Evolutionary conservation across 2,113 vertebrate genomes (phyloP).

Genomic region (Nanorana parkeri): DNA sequence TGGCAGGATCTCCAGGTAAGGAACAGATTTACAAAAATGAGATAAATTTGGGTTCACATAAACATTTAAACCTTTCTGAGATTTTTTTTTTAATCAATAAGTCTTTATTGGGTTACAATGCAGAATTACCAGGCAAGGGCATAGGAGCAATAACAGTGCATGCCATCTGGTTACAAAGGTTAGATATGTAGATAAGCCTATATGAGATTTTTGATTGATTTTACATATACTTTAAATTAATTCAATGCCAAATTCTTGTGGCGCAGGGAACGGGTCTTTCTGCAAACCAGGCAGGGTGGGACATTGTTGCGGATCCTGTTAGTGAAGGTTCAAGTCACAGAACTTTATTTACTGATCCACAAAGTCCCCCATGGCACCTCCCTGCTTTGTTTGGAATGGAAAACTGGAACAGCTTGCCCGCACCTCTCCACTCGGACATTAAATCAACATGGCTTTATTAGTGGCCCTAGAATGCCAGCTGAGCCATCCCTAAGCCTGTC

Average conservation of each 20-base stretch:
- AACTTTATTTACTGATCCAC: conserved; percentile 79
- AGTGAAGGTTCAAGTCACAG: conserved; percentile 68
- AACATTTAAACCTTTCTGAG: no score
- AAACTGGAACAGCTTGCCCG: conserved; percentile 87
- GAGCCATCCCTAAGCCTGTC: conserved; percentile 97
- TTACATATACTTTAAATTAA: no score
- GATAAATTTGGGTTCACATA: no score
- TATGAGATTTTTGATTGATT: no score
- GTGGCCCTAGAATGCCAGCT: conserved; percentile 95
- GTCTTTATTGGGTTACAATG: no score
- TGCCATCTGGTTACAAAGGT: no score
- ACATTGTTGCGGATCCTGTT: not conserved
- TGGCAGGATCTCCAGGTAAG: no score
- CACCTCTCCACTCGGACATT: conserved; percentile 90
- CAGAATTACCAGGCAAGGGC: no score
- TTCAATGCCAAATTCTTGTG: not conserved
- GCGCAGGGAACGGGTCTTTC: not conserved
- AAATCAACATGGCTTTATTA: conserved; percentile 93
- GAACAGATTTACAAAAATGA: no score
- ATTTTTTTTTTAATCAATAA: no score
- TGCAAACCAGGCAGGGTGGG: not conserved
- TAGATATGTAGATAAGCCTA: no score
- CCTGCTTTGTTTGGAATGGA: conserved; percentile 83
- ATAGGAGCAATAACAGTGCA: no score
- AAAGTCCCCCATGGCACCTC: conserved; percentile 77